phyloP scores from a whole-genome alignment of 2,888 invertebrate genomes.

The Noctua fimbriata region DNA sequence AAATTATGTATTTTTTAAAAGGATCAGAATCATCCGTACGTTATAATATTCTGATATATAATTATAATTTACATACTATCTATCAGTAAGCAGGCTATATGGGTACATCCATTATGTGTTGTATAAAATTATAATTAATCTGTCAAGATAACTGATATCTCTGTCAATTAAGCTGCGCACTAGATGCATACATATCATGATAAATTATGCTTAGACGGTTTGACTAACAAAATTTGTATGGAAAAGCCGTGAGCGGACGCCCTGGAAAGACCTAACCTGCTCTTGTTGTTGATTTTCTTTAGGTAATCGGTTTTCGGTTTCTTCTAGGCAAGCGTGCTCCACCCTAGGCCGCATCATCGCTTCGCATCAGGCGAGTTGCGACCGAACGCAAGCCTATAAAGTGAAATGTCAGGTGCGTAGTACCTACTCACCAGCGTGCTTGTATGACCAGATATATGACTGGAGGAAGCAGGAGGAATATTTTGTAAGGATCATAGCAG shows the following conservation, averaged over 20 bases:
- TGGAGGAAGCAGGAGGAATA: too few relatives aligned
- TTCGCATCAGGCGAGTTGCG: too few relatives aligned
- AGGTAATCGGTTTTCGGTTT: too few relatives aligned
- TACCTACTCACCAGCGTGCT: too few relatives aligned
- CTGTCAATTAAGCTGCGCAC: not conserved
- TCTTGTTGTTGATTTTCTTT: too few relatives aligned
- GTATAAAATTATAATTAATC: conserved; percentile 38
- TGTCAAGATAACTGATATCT: conserved; percentile 26
- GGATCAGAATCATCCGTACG: not conserved
- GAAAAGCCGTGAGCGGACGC: not conserved
- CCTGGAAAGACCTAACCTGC: not conserved
- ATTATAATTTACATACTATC: conserved; percentile 1
- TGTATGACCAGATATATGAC: too few relatives aligned
- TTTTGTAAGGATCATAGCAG: too few relatives aligned
- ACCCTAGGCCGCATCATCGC: too few relatives aligned
- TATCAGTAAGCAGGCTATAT: not conserved
- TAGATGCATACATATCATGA: not conserved
- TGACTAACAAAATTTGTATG: not conserved
- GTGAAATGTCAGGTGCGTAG: too few relatives aligned
- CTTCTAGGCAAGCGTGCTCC: too few relatives aligned
- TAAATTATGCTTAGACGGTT: not conserved
- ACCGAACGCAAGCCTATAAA: too few relatives aligned
- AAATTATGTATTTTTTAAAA: not conserved
- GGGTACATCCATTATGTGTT: not conserved
- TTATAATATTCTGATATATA: not conserved